Percentiles rank a stretch among this genome's conserved stretches.
These are phyloP conservation scores for Macrotus californicus DNA, from an alignment of 2,113 vertebrate genomes.

Conservation along the genomic window DNA sequence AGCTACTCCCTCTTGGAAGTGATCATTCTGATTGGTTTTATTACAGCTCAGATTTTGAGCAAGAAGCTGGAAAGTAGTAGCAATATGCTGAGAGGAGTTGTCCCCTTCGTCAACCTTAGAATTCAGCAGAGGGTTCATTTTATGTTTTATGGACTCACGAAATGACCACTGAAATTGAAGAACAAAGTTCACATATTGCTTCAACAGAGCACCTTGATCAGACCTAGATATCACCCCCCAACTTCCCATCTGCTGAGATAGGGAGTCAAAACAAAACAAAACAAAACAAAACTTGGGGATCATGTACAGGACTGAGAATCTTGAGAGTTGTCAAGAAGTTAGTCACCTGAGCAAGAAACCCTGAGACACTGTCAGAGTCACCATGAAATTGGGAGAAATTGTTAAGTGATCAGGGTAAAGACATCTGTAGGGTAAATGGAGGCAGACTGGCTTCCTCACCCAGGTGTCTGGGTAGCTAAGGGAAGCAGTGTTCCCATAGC, in stretches of 20 bases:
- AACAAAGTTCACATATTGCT: slow-evolving; percentile 44
- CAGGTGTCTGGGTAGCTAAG: no score
- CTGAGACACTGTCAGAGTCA: background rate
- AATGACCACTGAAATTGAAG: slow-evolving; percentile 16
- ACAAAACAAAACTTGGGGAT: background rate
- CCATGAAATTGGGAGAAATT: background rate
- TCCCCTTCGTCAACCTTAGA: background rate
- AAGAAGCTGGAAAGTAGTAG: background rate
- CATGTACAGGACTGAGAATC: background rate
- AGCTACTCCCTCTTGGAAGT: background rate
- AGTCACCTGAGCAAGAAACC: slow-evolving; percentile 19
- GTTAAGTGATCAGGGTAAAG: background rate
- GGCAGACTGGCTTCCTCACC: no score
- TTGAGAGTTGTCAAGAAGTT: background rate
- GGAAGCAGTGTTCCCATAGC: no score
- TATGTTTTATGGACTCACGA: background rate
- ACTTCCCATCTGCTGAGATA: background rate
- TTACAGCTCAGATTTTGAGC: slow-evolving; percentile 22
- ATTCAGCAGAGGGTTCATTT: slow-evolving; percentile 7
- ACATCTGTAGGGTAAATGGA: no score
- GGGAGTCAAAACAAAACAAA: slow-evolving; percentile 1
- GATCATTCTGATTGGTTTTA: background rate
- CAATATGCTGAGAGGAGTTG: background rate
- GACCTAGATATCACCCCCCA: background rate
- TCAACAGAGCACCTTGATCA: background rate